A percentile compares a stretch with the other conserved stretches of the same genome.
phyloP scores from a whole-genome alignment of 2,888 invertebrate species.

The Philereme vetulata region DNA sequence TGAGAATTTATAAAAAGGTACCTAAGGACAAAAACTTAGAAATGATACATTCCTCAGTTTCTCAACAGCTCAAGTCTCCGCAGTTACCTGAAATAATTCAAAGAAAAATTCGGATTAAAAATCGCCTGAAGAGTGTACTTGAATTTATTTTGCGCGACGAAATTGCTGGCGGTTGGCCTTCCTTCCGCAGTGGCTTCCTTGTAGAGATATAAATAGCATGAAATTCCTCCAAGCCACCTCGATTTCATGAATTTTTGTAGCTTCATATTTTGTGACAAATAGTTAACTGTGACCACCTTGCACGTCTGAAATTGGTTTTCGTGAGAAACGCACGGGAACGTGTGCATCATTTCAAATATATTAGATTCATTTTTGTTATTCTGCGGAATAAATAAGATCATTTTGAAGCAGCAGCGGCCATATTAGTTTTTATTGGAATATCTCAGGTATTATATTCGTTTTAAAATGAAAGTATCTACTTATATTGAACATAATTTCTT shows the following conservation, averaged over 20 bases:
- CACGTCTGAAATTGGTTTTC: conserved; percentile 54
- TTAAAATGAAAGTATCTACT: too few relatives aligned
- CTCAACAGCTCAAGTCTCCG: conserved; percentile 31
- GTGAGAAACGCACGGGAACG: conserved; percentile 44
- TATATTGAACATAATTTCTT: too few relatives aligned
- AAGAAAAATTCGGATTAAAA: conserved; percentile 65
- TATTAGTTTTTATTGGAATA: background rate
- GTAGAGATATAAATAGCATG: conserved; percentile 53
- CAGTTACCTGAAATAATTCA: conserved; percentile 60
- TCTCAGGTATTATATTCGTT: too few relatives aligned
- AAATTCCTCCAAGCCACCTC: conserved; percentile 54
- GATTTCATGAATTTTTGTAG: conserved; percentile 68
- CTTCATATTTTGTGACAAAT: conserved; percentile 67
- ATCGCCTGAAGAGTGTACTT: conserved; percentile 53
- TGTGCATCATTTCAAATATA: conserved; percentile 39
- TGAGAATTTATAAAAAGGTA: background rate
- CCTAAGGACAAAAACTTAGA: conserved; percentile 10
- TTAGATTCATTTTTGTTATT: conserved; percentile 27
- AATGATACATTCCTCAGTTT: conserved; percentile 34
- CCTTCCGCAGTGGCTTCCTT: conserved; percentile 53
- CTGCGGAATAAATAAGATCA: conserved; percentile 1
- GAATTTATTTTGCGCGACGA: conserved; percentile 62
- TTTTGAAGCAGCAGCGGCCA: background rate
- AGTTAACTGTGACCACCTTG: conserved; percentile 52
- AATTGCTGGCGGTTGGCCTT: conserved; percentile 61